Conservation (phyloP, 1,140 invertebrate species). For the Cepaea nemoralis region DNA sequence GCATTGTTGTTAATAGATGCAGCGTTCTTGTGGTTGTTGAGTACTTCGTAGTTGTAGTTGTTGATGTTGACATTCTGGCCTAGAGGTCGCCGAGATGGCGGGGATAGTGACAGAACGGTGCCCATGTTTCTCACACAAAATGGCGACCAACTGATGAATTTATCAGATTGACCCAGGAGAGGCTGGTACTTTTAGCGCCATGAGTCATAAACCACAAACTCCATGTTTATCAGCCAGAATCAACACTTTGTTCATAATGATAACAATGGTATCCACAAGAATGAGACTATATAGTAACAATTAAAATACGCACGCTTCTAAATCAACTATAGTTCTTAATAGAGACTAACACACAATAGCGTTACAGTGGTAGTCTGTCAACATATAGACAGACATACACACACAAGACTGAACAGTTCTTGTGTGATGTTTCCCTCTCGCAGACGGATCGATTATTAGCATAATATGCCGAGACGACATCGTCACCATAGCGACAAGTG, state of each 20-base stretch:
- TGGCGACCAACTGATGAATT: conserved; percentile 36
- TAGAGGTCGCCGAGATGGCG: conserved; percentile 83
- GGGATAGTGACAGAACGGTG: conserved; percentile 93
- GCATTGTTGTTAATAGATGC: conserved; percentile 81
- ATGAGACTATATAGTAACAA: neutral
- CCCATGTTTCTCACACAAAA: conserved; percentile 79
- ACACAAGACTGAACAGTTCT: neutral
- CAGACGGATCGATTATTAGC: neutral
- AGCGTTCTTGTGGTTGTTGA: conserved; percentile 81
- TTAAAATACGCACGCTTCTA: neutral
- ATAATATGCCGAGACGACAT: neutral
- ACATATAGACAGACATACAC: no score
- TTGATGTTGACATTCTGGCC: conserved; percentile 85
- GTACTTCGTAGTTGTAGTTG: conserved; percentile 88
- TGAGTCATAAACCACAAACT: neutral
- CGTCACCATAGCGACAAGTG: neutral
- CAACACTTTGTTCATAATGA: neutral
- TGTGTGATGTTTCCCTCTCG: neutral
- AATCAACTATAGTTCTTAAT: neutral
- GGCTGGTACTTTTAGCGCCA: neutral
- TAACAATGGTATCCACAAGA: neutral
- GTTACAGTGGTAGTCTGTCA: neutral
- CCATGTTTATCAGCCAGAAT: neutral
- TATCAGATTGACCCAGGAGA: neutral
- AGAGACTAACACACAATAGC: neutral